Percentiles rank a stretch among this genome's conserved stretches.
phyloP scores from a whole-genome alignment of 23 tunicate genomes.

The Aplidium turbinatum region DNA sequence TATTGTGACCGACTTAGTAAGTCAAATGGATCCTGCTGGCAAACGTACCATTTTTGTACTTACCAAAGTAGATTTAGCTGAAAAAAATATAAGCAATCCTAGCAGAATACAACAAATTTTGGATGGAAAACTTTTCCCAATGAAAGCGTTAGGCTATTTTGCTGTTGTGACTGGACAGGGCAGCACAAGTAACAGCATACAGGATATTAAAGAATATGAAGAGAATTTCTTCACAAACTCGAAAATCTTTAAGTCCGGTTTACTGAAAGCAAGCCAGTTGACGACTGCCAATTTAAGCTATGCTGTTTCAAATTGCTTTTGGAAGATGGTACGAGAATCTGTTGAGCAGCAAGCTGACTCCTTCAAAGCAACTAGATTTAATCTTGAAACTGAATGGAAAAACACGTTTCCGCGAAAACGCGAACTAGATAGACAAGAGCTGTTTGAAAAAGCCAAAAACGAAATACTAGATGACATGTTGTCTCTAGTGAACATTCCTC shows the following conservation, averaged over 20 bases:
- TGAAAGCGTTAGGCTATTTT: constrained; percentile 98
- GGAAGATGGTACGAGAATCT: constrained; percentile 94
- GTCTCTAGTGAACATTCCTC: constrained; percentile 81
- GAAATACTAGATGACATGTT: constrained; percentile 91
- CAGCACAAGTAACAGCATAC: constrained; percentile 61
- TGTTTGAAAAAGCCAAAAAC: constrained; percentile 80
- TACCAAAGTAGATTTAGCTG: constrained; percentile 97
- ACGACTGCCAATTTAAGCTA: constrained; percentile 91
- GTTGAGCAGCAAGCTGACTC: constrained; percentile 87
- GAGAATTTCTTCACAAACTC: constrained; percentile 90
- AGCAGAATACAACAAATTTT: constrained; percentile 91
- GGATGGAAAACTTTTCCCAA: constrained; percentile 96
- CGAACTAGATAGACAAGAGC: constrained; percentile 78
- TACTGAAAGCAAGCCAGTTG: constrained; percentile 87
- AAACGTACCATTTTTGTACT: constrained; percentile 93
- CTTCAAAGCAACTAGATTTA: constrained; percentile 91
- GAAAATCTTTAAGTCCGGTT: constrained; percentile 83
- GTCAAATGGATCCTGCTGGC: constrained; percentile 94
- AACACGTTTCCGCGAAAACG: constrained; percentile 85
- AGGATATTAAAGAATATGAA: constrained; percentile 82
- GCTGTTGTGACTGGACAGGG: constrained; percentile 98
- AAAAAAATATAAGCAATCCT: constrained; percentile 78
- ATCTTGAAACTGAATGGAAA: constrained; percentile 99
- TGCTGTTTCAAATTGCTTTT: constrained; percentile 94
- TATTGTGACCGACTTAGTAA: constrained; percentile 91